Base-by-base conservation (phyloP, 1,140 invertebrate species). In the Caenorhabditis remanei region DNA sequence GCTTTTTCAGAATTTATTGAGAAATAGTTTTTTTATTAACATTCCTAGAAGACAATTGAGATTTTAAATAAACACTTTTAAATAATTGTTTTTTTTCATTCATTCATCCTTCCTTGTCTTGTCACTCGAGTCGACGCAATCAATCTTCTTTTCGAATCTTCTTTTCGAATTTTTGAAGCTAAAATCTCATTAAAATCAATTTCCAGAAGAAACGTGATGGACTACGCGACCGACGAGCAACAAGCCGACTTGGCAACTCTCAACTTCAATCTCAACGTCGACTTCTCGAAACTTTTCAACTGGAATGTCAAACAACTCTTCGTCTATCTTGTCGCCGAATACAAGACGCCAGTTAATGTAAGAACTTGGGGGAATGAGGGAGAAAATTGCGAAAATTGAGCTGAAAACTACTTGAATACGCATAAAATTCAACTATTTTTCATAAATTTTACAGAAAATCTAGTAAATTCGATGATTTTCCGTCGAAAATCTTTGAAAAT, bases 221-320 rank as follows among this genome's bases (percentile, higher is more conserved):
- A 99, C 93, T 99, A 98, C 93, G 96, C 96, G 92, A 96, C 96
- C 41, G 96, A 96, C 4, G 95, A 96, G 91, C 96, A 98, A 93
- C 96, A 96, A 91, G 97, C 97, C 94, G 98, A 99, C 94, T 94
- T 99, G 67, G 98, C 97, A 71, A 97, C 96, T 92, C 93, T 99
- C 61, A 97, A 96, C 53, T 98, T 99, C 94, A 96, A 99, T 94
- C 93, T 99, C 65, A 95, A 97, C 92, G 96, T 90, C 93, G 94
- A 96, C 95, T 85, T 88, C 53, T 53, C 83, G 13, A 55, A 61
- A 24, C 5, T 99, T 19, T 99, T 99, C 93, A 99, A 99, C 93
- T 99, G 98, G 98, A 99, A 99, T 94, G 98, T 99, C 0, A 99
- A 99, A 92, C 97, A 99, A 93, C 93, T 99, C 87, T 99, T 99